Percentiles rank a stretch among this genome's conserved stretches.
Conservation (phyloP, 2,113 vertebrate species). For the Vulpes vulpes region DNA sequence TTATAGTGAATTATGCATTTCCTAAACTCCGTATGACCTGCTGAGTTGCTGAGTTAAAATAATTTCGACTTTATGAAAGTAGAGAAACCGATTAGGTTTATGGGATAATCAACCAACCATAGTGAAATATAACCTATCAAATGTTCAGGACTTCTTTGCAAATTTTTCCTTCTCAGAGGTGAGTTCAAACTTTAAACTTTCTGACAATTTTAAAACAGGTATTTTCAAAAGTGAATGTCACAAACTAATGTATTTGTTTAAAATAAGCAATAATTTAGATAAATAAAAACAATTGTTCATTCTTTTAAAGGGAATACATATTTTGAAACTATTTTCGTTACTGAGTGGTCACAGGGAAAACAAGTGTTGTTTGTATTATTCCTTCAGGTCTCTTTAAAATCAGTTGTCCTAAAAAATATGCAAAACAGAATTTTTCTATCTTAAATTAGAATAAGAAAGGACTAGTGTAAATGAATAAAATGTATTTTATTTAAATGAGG, state of each 20-base stretch:
- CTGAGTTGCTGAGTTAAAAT: not conserved
- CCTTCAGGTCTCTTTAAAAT: not conserved
- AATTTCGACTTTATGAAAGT: not conserved
- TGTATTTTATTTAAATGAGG: not conserved
- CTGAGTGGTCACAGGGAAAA: not conserved
- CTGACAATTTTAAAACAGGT: not conserved
- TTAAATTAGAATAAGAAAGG: not conserved
- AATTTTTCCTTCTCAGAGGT: not conserved
- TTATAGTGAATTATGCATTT: not conserved
- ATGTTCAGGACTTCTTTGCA: not conserved
- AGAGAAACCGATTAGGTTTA: not conserved
- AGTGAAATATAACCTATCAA: not conserved
- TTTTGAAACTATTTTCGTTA: not conserved
- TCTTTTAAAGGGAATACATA: not conserved
- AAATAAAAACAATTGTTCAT: not conserved
- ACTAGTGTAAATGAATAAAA: not conserved
- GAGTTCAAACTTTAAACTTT: not conserved
- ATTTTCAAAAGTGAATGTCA: not conserved
- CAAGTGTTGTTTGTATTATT: not conserved
- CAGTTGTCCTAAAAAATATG: not conserved
- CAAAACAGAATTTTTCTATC: not conserved
- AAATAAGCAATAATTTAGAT: not conserved
- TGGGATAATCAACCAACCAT: not conserved
- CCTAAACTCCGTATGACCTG: not conserved
- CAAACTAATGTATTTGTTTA: not conserved